Evolutionary conservation across 2,113 vertebrate species (phyloP), one percentile per base, ranked within the genome.

Genomic region (Anolis sagrei): DNA sequence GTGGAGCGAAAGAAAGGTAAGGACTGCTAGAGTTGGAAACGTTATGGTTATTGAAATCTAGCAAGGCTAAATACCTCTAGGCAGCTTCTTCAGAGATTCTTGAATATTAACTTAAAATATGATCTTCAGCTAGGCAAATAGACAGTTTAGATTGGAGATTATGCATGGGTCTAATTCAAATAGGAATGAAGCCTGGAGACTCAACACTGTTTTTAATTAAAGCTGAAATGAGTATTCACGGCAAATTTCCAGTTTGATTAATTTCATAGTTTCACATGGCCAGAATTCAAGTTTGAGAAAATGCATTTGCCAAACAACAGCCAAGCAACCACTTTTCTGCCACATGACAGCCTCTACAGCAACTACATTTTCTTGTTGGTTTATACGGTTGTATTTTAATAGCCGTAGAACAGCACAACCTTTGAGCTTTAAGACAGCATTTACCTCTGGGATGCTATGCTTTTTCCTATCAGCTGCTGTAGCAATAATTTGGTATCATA

Each of bases 141-240:
- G 66, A 84, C 64, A 78, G 76, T 85, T 85, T 78, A 78, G 76
- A 85, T n/a, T 85, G 79, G 51, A 87, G 51, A 76, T 61, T 82
- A 87, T 73, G 75, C 68, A 87, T 78, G 74, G 76, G 61, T 83
- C 75, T 61, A 72, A 73, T 61, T 87, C 75, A 82, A 82, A 78
- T 64, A 62, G 23, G 34, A 92, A 73, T 88, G 68, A 14, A 92
- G 36, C 36, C 66, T 85, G 85, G 89, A 93, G 89, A 89, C 62
- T 82, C 85, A 89, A 51, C 84, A 66, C 79, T 51, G 79, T 85
- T 85, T 70, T 85, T 78, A 79, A 78, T 69, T 78, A 54, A 78
- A 78, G 74, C 34, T 58, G 68, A 78, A 78, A 85, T 72, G 76
- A 82, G 51, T 70, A 85, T 79, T 85, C 83, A 36, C 64, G 68